A percentile compares a stretch with the other conserved stretches of the same genome.
Evolutionary conservation across 1,140 invertebrate species (phyloP).

Genomic region (Drosophila littoralis): DNA sequence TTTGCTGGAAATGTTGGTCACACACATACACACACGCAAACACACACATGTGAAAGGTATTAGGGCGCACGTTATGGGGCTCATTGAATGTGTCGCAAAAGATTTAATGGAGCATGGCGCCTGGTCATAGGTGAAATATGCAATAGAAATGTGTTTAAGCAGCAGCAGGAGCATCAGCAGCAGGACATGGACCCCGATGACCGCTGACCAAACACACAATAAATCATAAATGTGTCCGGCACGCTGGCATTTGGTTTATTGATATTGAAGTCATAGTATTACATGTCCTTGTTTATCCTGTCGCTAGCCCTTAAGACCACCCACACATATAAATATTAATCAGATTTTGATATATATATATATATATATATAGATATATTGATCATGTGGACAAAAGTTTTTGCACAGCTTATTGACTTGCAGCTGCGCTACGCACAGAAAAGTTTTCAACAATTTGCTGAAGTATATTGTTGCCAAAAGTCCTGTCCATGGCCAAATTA

Average conservation of each 20-base stretch:
- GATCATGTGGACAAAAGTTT: slow-evolving; percentile 68
- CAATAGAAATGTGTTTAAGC: slow-evolving; percentile 54
- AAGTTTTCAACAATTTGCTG: slow-evolving; percentile 62
- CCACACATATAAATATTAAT: slow-evolving; percentile 74
- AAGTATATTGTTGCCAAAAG: slow-evolving; percentile 20
- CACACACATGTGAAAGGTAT: slow-evolving; percentile 48
- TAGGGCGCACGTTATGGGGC: slow-evolving; percentile 77
- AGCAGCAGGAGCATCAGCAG: slow-evolving; percentile 4
- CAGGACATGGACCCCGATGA: slow-evolving; percentile 19
- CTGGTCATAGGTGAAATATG: slow-evolving; percentile 69
- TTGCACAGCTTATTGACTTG: slow-evolving; percentile 68
- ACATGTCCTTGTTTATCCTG: slow-evolving; percentile 62
- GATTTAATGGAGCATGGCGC: slow-evolving; percentile 79
- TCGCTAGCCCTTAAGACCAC: not conserved
- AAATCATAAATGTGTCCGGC: slow-evolving; percentile 61
- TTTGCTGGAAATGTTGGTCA: slow-evolving; percentile 5
- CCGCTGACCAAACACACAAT: slow-evolving; percentile 64
- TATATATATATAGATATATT: slow-evolving; percentile 17
- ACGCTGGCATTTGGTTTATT: slow-evolving; percentile 68
- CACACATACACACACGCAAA: not conserved
- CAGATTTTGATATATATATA: slow-evolving; percentile 46
- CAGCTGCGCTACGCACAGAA: slow-evolving; percentile 56
- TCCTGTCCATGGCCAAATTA: slow-evolving; percentile 67
- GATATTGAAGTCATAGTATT: slow-evolving; percentile 67
- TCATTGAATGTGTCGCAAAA: slow-evolving; percentile 80